Evolutionary conservation across 1,140 invertebrate species (phyloP).

Genomic region (Papilio polytes): DNA sequence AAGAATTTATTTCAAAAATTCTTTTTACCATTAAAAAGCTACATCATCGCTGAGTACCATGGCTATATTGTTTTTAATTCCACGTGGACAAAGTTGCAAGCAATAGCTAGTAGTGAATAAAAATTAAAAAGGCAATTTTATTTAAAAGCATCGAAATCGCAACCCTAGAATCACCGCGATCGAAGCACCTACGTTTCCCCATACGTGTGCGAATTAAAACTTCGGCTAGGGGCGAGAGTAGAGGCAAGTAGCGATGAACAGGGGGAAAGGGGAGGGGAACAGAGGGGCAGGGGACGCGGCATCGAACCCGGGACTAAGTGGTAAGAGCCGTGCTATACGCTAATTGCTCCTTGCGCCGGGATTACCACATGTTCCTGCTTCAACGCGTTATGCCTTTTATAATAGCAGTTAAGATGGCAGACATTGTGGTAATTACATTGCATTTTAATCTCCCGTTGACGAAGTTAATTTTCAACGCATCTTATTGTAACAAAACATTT

Average conservation of each 20-base stretch:
- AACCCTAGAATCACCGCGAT: slow-evolving; percentile 30
- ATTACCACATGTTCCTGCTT: slow-evolving; percentile 25
- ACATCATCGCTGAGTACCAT: too few relatives aligned
- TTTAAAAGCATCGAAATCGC: not conserved
- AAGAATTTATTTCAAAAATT: too few relatives aligned
- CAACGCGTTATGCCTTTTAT: slow-evolving; percentile 26
- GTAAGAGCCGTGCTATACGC: slow-evolving; percentile 14
- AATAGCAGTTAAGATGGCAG: slow-evolving; percentile 6
- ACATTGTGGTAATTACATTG: not conserved
- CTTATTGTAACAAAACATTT: not conserved
- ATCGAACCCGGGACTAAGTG: slow-evolving; percentile 22
- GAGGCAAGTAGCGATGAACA: slow-evolving; percentile 14
- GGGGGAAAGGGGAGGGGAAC: not conserved
- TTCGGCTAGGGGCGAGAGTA: slow-evolving; percentile 50
- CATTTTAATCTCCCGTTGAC: not conserved
- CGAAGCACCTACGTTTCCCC: slow-evolving; percentile 50
- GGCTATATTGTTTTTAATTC: too few relatives aligned
- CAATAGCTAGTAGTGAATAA: too few relatives aligned
- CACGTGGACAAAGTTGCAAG: too few relatives aligned
- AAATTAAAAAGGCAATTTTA: too few relatives aligned
- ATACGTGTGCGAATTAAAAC: slow-evolving; percentile 62
- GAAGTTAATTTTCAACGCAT: not conserved
- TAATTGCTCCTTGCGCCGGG: slow-evolving; percentile 19
- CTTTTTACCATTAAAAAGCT: too few relatives aligned
- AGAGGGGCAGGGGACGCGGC: not conserved